These are phyloP conservation scores for Emydocephalus ijimae DNA, from an alignment of 2,113 vertebrate genomes.

Conservation along the genomic window DNA sequence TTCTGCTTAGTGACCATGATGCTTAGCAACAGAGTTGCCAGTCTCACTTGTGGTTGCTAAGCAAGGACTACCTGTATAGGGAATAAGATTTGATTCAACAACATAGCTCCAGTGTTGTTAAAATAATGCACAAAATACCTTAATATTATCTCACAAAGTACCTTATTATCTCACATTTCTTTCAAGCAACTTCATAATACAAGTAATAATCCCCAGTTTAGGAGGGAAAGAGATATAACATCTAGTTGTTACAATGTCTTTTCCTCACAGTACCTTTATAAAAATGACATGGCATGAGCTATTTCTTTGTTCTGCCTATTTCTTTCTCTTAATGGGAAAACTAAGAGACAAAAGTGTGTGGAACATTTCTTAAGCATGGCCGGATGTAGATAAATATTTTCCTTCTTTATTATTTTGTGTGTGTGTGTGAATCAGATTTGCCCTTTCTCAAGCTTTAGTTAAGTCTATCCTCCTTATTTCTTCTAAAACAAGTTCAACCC, in stretches of 20 bases:
- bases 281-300: not conserved
- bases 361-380: not conserved
- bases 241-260: not conserved
- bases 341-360: not conserved
- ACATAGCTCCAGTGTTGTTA: not conserved
- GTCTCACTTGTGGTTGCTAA: not conserved
- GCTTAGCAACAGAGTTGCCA: not conserved
- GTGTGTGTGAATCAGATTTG: not conserved
- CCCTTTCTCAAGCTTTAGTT: not conserved
- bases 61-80: not conserved
- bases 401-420: not conserved
- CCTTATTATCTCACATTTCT: not conserved
- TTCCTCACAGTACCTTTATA: not conserved
- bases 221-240: not conserved
- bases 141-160: not conserved
- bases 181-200: not conserved
- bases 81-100: not conserved
- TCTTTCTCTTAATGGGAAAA: not conserved
- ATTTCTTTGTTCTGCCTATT: not conserved
- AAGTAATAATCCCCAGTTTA: not conserved
- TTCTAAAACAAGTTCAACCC: not conserved
- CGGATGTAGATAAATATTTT: not conserved
- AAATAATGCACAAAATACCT: not conserved
- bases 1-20: not conserved
- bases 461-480: not conserved